A percentile compares a stretch with the other conserved stretches of the same genome.
These are phyloP conservation scores for Staurois parvus DNA, from an alignment of 2,797 vertebrate genomes.

Conservation along the genomic window DNA sequence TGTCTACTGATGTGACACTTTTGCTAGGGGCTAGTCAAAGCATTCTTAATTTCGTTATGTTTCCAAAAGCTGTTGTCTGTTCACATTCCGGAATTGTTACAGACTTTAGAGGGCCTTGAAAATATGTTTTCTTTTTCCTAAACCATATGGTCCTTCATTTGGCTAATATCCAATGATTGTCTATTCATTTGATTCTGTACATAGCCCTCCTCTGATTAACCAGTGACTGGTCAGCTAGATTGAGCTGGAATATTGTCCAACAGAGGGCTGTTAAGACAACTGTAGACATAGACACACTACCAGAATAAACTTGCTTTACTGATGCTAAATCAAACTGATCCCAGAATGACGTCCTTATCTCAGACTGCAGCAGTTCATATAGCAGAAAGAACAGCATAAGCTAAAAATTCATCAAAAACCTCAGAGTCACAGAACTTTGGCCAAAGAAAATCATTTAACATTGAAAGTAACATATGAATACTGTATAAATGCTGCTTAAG, in stretches of 20 bases:
- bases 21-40: too few relatives aligned
- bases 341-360: constrained; percentile 25
- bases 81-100: not conserved
- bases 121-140: not conserved
- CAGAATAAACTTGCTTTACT: constrained; percentile 43
- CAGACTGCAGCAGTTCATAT: constrained; percentile 13
- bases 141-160: not conserved
- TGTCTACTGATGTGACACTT: too few relatives aligned
- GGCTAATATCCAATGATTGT: constrained; percentile 28
- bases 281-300: constrained; percentile 21
- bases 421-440: not conserved
- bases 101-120: not conserved
- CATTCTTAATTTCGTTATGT: too few relatives aligned
- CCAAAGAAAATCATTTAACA: constrained; percentile 16
- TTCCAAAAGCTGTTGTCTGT: not conserved
- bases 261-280: constrained; percentile 10
- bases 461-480: not conserved
- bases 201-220: constrained; percentile 24
- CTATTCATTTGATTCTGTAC: constrained; percentile 29
- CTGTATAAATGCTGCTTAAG: constrained; percentile 5
- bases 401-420: not conserved
- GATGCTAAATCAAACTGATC: constrained; percentile 21
- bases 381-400: constrained; percentile 2
- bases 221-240: constrained; percentile 34
- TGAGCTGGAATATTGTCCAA: constrained; percentile 40